These are phyloP conservation scores for Brachyhypopomus occidentalis DNA, from an alignment of 2,113 vertebrate genomes.

Conservation along the genomic window DNA sequence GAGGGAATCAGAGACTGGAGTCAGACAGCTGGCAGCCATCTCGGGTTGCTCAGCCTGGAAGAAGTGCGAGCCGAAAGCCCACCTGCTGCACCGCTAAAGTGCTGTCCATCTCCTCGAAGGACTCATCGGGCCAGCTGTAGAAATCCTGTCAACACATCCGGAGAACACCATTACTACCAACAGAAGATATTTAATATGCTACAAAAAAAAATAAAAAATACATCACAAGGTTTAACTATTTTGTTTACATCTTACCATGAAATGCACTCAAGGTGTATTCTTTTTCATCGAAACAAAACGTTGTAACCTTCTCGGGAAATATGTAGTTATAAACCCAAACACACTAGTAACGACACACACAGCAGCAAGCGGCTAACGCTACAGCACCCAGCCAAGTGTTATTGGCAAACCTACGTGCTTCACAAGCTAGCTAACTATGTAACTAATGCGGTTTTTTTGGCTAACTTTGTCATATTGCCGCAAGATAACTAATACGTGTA, in stretches of 20 bases:
- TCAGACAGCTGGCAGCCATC: neutral
- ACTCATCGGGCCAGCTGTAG: constrained; percentile 99
- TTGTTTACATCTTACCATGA: no score
- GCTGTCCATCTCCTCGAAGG: constrained; percentile 99
- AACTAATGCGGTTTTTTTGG: neutral
- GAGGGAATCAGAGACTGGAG: neutral
- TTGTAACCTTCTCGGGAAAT: no score
- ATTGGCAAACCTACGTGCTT: no score
- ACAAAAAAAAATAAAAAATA: no score
- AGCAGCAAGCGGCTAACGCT: no score
- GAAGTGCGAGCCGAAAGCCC: constrained; percentile 35
- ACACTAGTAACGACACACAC: no score
- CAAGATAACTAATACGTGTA: no score
- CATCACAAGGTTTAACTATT: neutral
- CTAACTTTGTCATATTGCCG: neutral
- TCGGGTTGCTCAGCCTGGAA: neutral
- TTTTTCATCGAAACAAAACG: no score
- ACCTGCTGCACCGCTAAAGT: constrained; percentile 98
- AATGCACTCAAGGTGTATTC: no score
- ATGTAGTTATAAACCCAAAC: no score
- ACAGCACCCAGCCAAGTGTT: no score
- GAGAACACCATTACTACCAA: neutral
- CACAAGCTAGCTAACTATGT: no score
- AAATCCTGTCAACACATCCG: constrained; percentile 75
- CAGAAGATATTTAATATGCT: neutral